A percentile compares a stretch with the other conserved stretches of the same genome.
Conservation (phyloP, 2,113 vertebrate genomes). For the Ceyx melanurus region DNA sequence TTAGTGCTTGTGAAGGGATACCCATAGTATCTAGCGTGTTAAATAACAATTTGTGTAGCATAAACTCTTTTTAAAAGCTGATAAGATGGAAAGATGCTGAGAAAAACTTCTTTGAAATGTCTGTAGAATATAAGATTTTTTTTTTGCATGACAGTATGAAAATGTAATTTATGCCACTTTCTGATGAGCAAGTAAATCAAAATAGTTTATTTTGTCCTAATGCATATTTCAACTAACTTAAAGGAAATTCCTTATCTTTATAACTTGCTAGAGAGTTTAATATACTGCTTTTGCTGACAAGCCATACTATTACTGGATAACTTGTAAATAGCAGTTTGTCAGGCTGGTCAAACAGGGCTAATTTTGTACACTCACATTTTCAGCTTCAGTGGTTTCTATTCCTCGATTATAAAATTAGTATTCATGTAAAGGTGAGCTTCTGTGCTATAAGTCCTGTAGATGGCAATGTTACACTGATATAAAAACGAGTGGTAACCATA, state of each 20-base stretch:
- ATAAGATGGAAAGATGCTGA: not conserved
- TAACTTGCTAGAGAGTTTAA: constrained; percentile 3
- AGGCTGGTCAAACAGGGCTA: constrained; percentile 56
- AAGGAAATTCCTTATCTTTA: not conserved
- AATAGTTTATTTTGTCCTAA: not conserved
- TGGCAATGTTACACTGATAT: constrained; percentile 76
- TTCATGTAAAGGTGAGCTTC: not conserved
- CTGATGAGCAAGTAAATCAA: not conserved
- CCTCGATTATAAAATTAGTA: not conserved
- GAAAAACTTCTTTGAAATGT: not conserved
- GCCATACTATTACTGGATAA: constrained; percentile 14
- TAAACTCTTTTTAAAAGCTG: not conserved
- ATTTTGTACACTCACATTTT: constrained; percentile 59
- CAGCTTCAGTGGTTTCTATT: constrained; percentile 35
- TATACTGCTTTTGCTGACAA: constrained; percentile 39
- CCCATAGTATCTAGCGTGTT: not conserved
- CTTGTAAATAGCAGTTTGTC: constrained; percentile 52
- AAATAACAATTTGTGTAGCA: not conserved
- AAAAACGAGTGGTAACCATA: not conserved
- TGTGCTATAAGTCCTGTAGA: constrained; percentile 67
- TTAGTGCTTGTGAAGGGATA: not conserved
- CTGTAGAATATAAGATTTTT: not conserved
- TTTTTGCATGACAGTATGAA: not conserved
- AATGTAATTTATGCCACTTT: not conserved
- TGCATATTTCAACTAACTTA: not conserved